Conservation (phyloP, 1,140 invertebrate genomes). For the Tribolium castaneum region DNA sequence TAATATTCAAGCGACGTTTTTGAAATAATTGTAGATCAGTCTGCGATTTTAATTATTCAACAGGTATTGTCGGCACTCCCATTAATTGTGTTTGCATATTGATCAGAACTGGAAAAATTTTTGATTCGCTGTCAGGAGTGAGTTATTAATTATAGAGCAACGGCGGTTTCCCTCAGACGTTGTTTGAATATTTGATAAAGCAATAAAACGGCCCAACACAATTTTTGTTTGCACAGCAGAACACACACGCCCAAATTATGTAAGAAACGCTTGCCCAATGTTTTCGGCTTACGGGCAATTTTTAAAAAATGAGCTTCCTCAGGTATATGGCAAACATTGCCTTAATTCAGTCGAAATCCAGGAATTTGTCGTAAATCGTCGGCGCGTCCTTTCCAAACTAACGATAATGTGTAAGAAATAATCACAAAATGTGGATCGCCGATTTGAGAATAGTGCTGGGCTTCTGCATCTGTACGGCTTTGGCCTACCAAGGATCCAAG, state of each 20-base stretch:
- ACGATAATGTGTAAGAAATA: constrained; percentile 10
- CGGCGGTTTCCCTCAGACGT: not conserved
- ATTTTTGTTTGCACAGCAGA: constrained; percentile 11
- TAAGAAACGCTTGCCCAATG: constrained; percentile 7
- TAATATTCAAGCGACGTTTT: not conserved
- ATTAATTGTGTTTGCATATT: constrained; percentile 13
- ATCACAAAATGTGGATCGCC: constrained; percentile 32
- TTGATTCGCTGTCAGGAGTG: not conserved
- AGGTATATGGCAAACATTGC: constrained; percentile 8
- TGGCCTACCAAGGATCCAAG: constrained; percentile 13
- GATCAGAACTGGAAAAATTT: not conserved
- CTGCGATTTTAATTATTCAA: constrained; percentile 11
- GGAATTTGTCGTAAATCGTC: constrained; percentile 2
- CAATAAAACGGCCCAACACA: constrained; percentile 19
- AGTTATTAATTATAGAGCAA: constrained; percentile 25
- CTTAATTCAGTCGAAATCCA: not conserved
- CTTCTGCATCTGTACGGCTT: constrained; percentile 19
- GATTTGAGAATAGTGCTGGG: constrained; percentile 34
- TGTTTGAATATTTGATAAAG: constrained; percentile 32
- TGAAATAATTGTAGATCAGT: constrained; percentile 20
- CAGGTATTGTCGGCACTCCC: not conserved
- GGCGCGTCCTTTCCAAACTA: not conserved
- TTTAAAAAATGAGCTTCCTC: not conserved
- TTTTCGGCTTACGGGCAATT: constrained; percentile 3
- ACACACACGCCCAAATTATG: constrained; percentile 29